phyloP scores from a whole-genome alignment of 2,797 vertebrate species.

The Platalea minor region DNA sequence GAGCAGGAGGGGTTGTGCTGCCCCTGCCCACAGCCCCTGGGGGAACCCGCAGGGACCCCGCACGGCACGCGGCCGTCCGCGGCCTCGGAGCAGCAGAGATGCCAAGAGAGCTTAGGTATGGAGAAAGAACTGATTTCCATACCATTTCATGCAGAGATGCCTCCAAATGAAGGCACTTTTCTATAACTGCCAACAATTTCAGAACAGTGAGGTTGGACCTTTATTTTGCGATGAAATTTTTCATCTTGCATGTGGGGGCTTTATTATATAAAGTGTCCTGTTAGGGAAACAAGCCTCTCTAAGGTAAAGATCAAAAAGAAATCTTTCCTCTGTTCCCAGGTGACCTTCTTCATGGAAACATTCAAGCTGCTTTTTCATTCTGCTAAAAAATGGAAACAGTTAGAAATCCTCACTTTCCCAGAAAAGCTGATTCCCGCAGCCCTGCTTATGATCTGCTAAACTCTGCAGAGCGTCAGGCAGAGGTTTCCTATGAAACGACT shows the following conservation, averaged over 20 bases:
- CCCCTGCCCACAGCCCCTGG: background rate
- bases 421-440: conserved; percentile 38
- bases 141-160: background rate
- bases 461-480: background rate
- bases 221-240: background rate
- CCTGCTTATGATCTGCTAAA: conserved; percentile 20
- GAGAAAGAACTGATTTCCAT: background rate
- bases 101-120: background rate
- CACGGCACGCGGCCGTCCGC: rapidly evolving
- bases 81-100: background rate
- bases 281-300: background rate
- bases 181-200: background rate
- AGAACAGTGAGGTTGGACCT: background rate
- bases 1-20: background rate
- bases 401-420: conserved; percentile 40
- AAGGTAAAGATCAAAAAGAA: conserved; percentile 24
- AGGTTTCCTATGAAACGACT: conserved; percentile 7
- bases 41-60: background rate
- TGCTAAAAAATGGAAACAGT: conserved; percentile 14
- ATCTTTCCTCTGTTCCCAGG: background rate
- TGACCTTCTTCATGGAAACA: background rate
- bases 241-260: background rate
- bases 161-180: background rate
- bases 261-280: background rate
- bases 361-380: conserved; percentile 16